Evolutionary conservation across 2,113 vertebrate species (phyloP), one percentile per base, ranked within the genome.

Genomic region (Scopus umbretta): DNA sequence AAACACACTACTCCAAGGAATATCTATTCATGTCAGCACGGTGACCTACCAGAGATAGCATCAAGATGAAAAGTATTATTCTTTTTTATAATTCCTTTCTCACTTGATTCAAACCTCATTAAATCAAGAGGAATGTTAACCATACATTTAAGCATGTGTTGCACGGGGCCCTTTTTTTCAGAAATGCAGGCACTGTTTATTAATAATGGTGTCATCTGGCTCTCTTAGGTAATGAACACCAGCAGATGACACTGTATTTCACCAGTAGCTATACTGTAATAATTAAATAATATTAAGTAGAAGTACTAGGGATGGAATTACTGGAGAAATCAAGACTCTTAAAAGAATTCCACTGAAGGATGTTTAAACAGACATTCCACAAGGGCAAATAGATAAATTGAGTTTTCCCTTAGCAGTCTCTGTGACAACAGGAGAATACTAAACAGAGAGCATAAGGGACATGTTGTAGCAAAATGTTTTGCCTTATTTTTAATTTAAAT

Each of bases 371-470:
- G 88, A 40, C 92, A 40, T 75, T 72, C 83, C 67, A 18, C 74
- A 63, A 92, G 96, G 95, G 76, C 92, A 94, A 88, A 62, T 26
- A 80, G 73, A 97, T 61, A 88, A 94, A 97, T 92, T 30, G 50
- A 79, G 27, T 58, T 61, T 93, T 75, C 68, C 80, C 65, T 23
- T 6, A 30, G 87, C 90, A 56, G 8, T 68, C 80, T 38, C 8
- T 2, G 74, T 38, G 80, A 88, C 84, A 9, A 34, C 10, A 10
- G 81, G 62, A 74, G 96, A 97, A 95, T 85, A 50, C 62, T 80
- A 63, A 95, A 15, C 27, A 47, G 68, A n/a, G 32, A 85, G 80
- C 38, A 3, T 4, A 15, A 76, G 88, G 55, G 92, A 89, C 13
- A 1, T 30, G 86, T 59, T 66, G 21, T 9, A 88, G 92, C 82